phyloP scores from a whole-genome alignment of 2,797 vertebrate genomes.

The Rhyacichthys aspro region DNA sequence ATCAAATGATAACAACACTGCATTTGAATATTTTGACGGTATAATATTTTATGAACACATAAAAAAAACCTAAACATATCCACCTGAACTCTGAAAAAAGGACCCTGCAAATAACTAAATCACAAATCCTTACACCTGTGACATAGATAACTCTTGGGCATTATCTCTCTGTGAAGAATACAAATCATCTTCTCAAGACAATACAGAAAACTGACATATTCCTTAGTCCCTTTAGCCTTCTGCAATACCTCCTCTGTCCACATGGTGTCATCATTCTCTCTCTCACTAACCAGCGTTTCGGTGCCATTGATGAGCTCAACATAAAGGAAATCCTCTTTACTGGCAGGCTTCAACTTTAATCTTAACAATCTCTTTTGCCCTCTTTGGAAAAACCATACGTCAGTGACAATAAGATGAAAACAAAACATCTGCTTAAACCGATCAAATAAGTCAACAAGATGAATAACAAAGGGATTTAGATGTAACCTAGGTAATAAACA shows the following conservation, averaged over 20 bases:
- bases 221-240: too few species aligned
- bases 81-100: too few species aligned
- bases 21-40: too few species aligned
- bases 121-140: too few species aligned
- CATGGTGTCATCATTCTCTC: conserved; percentile 46
- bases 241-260: conserved; percentile 47
- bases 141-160: too few species aligned
- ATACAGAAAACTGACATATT: too few species aligned
- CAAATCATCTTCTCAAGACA: too few species aligned
- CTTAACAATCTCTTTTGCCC: conserved; percentile 40
- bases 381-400: conserved; percentile 34
- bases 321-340: conserved; percentile 61
- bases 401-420: conserved; percentile 34
- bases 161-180: too few species aligned
- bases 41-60: too few species aligned
- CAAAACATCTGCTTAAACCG: conserved; percentile 39
- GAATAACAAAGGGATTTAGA: conserved; percentile 45
- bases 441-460: conserved; percentile 15
- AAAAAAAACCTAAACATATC: too few species aligned
- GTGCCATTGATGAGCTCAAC: conserved; percentile 27
- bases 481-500: conserved; percentile 25
- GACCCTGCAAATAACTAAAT: too few species aligned
- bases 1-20: too few species aligned
- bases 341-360: conserved; percentile 54
- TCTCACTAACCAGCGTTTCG: conserved; percentile 10